Percentiles rank a stretch among this genome's conserved stretches.
phyloP scores from a whole-genome alignment of 2,113 vertebrate species.

The Kryptolebias marmoratus region DNA sequence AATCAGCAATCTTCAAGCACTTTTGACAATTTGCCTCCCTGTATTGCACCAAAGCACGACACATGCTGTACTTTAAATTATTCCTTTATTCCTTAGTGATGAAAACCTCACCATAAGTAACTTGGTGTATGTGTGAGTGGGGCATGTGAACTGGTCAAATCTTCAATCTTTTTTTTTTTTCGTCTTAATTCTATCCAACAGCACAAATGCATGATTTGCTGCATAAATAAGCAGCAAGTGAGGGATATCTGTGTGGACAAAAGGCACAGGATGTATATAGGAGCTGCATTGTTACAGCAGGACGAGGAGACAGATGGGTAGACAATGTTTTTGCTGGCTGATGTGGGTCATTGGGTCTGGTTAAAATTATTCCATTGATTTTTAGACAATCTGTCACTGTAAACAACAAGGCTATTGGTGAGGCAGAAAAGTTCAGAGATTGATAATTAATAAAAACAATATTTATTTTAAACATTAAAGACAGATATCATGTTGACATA shows the following conservation, averaged over 20 bases:
- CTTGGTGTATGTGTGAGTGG: background rate
- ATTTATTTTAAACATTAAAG: too few species aligned
- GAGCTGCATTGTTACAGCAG: slow-evolving; percentile 36
- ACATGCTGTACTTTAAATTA: background rate
- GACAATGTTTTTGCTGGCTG: slow-evolving; percentile 39
- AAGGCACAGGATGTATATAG: slow-evolving; percentile 28
- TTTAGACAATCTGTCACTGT: slow-evolving; percentile 43
- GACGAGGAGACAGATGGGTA: slow-evolving; percentile 55
- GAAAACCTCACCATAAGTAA: slow-evolving; percentile 44
- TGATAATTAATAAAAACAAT: background rate
- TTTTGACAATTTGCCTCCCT: too few species aligned
- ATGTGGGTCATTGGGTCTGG: slow-evolving; percentile 49
- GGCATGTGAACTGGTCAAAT: background rate
- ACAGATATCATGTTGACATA: too few species aligned
- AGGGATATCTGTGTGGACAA: slow-evolving; percentile 17
- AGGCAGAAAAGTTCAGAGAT: slow-evolving; percentile 6
- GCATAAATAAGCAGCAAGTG: slow-evolving; percentile 50
- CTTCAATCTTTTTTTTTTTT: background rate
- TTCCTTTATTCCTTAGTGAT: background rate
- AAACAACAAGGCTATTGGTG: slow-evolving; percentile 11
- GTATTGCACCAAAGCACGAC: too few species aligned
- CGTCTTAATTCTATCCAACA: background rate
- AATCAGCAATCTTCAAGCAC: too few species aligned
- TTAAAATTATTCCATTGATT: slow-evolving; percentile 48
- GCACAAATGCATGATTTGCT: background rate